Conservation (phyloP, 2,113 vertebrate species). For the Pangasianodon hypophthalmus region DNA sequence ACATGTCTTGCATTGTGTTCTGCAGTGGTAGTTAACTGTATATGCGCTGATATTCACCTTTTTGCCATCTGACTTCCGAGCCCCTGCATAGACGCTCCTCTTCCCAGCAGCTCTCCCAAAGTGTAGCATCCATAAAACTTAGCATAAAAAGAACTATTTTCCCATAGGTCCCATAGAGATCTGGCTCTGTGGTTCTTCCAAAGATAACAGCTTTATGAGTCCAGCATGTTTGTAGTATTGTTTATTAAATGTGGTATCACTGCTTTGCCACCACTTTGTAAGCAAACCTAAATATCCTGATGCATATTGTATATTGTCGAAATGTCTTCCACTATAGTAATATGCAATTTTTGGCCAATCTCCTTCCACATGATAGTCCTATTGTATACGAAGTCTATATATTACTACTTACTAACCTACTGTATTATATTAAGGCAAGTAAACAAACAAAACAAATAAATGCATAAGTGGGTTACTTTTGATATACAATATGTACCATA, state of each 20-base stretch:
- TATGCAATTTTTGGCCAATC: too few relatives aligned
- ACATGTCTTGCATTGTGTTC: background rate
- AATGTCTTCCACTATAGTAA: too few relatives aligned
- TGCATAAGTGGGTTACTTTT: background rate
- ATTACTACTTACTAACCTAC: background rate
- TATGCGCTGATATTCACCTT: conserved; percentile 22
- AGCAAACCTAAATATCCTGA: too few relatives aligned
- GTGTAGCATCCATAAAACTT: background rate
- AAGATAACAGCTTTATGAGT: too few relatives aligned
- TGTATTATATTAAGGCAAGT: background rate
- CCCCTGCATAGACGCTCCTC: background rate
- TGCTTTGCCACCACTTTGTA: too few relatives aligned
- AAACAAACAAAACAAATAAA: background rate
- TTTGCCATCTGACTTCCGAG: background rate
- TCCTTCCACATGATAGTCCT: too few relatives aligned
- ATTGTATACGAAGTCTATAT: background rate
- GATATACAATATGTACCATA: too few relatives aligned
- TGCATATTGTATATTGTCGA: too few relatives aligned
- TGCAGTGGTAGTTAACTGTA: background rate
- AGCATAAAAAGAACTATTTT: background rate
- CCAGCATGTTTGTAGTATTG: too few relatives aligned
- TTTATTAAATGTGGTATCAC: too few relatives aligned
- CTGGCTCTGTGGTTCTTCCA: too few relatives aligned
- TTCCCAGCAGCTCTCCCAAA: background rate
- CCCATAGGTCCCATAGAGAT: too few relatives aligned